A percentile compares a stretch with the other conserved stretches of the same genome.
phyloP scores from a whole-genome alignment of 2,888 invertebrate genomes.

The Dicycla oo region DNA sequence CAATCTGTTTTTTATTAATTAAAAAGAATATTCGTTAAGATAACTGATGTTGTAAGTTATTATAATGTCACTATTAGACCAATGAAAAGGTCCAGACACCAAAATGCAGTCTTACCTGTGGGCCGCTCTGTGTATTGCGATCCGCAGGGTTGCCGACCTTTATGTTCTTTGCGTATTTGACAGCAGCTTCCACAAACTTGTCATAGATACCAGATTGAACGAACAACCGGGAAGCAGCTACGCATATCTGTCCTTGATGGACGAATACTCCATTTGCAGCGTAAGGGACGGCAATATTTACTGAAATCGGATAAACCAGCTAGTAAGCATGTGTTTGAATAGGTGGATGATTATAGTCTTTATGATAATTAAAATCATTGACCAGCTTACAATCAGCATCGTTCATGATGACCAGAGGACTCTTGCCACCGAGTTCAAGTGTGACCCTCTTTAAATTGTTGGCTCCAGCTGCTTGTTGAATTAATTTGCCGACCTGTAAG shows the following conservation, averaged over 20 bases:
- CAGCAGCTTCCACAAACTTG: conserved; percentile 93
- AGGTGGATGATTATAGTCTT: too few relatives aligned
- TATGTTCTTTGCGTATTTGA: conserved; percentile 91
- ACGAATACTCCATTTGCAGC: conserved; percentile 67
- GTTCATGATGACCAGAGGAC: conserved; percentile 95
- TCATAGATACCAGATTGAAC: conserved; percentile 92
- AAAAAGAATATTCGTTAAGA: neutral
- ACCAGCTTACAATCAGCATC: conserved; percentile 93
- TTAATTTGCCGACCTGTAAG: conserved; percentile 88
- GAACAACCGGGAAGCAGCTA: conserved; percentile 70
- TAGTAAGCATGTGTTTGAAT: neutral
- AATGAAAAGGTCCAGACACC: neutral
- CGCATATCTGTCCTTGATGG: conserved; percentile 69
- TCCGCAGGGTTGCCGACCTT: conserved; percentile 94
- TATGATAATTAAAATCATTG: neutral
- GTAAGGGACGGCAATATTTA: conserved; percentile 63
- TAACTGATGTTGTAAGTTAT: neutral
- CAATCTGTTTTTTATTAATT: conserved; percentile 87
- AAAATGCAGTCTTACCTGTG: conserved; percentile 83
- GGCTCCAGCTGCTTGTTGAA: conserved; percentile 93
- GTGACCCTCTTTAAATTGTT: conserved; percentile 95
- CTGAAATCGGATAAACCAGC: conserved; percentile 33
- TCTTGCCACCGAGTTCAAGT: conserved; percentile 97
- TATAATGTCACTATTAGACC: neutral
- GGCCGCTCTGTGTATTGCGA: conserved; percentile 92